Evolutionary conservation across 2,797 vertebrate species (phyloP).

Genomic region (Falco cherrug): DNA sequence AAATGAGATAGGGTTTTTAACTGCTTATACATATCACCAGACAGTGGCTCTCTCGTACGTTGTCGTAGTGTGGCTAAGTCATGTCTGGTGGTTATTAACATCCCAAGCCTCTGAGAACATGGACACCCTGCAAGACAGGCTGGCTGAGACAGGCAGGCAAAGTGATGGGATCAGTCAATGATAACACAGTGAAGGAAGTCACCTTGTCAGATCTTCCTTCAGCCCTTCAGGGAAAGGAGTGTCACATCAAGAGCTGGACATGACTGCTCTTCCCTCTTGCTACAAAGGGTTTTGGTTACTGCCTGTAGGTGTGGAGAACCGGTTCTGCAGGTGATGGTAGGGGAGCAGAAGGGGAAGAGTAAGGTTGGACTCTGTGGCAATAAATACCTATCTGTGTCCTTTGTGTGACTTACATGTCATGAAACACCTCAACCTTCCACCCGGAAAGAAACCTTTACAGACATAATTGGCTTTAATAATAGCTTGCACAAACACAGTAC

Average conservation of each 20-base stretch:
- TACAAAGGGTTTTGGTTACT: background rate
- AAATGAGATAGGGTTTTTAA: background rate
- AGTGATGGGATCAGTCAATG: background rate
- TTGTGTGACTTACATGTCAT: conserved; percentile 14
- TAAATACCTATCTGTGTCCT: conserved; percentile 19
- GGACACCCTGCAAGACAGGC: background rate
- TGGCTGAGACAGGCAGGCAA: background rate
- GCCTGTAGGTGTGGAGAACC: conserved; percentile 25
- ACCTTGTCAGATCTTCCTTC: background rate
- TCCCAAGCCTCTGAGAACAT: background rate
- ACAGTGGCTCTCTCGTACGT: background rate
- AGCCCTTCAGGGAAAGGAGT: conserved; percentile 15
- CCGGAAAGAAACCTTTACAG: conserved; percentile 32
- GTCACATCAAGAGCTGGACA: background rate
- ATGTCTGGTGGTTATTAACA: background rate
- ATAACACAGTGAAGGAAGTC: conserved; percentile 7
- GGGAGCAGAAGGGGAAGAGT: background rate
- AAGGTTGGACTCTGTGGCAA: background rate
- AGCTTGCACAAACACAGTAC: background rate
- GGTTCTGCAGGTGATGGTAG: background rate
- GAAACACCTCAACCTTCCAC: conserved; percentile 28
- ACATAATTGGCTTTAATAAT: conserved; percentile 32
- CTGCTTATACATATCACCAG: background rate
- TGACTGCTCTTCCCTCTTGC: background rate
- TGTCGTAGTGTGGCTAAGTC: background rate